phyloP scores from a whole-genome alignment of 2,797 vertebrate genomes.

The Arctocebus calabarensis region DNA sequence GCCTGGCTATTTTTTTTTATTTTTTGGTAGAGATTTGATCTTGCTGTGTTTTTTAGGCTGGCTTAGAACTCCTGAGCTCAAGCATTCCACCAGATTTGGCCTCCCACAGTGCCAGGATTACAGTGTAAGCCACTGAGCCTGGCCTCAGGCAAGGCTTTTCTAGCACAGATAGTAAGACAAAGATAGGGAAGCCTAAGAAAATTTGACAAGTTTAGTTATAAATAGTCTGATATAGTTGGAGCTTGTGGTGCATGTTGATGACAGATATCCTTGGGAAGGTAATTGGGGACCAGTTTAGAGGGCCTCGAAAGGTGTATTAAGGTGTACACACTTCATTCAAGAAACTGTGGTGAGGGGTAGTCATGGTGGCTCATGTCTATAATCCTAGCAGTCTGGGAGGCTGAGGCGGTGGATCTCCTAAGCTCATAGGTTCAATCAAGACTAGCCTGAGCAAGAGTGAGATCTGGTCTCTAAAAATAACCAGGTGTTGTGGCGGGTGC shows the following conservation, averaged over 20 bases:
- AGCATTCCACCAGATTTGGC: background rate
- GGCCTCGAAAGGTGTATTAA: background rate
- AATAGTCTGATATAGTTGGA: background rate
- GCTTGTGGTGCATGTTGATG: background rate
- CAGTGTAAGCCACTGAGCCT: background rate
- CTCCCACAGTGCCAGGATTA: background rate
- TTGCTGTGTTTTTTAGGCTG: too few relatives aligned
- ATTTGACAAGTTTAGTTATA: background rate
- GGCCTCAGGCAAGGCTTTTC: background rate
- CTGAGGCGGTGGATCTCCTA: too few relatives aligned
- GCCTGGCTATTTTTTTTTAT: too few relatives aligned
- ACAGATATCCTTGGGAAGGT: background rate
- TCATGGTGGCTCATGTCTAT: too few relatives aligned
- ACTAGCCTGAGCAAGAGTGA: too few relatives aligned
- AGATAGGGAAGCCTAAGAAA: background rate
- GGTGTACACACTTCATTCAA: background rate
- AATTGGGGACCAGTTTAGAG: background rate
- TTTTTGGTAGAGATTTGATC: too few relatives aligned
- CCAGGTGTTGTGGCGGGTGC: too few relatives aligned
- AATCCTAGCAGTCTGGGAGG: too few relatives aligned
- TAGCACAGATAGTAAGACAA: background rate
- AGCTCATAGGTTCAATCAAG: too few relatives aligned
- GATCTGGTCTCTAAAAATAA: too few relatives aligned
- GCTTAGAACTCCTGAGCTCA: too few relatives aligned
- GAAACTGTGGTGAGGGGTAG: background rate